These are phyloP conservation scores for Sphinx pinastri DNA, from an alignment of 2,888 invertebrate species.

Conservation along the genomic window DNA sequence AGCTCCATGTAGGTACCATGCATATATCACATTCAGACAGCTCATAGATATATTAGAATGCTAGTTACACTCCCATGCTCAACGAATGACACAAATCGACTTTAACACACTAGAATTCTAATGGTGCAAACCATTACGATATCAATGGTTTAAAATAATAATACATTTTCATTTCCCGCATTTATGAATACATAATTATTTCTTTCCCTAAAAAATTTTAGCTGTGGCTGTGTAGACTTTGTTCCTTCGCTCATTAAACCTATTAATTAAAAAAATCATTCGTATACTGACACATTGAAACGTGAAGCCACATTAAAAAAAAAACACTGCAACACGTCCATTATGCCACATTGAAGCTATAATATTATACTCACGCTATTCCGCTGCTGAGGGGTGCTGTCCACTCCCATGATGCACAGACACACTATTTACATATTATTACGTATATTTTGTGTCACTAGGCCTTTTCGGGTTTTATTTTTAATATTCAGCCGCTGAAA, in stretches of 20 bases:
- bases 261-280: not conserved
- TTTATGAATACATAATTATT: not conserved
- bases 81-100: too few species aligned
- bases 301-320: conserved; percentile 6
- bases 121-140: too few species aligned
- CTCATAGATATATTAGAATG: too few species aligned
- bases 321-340: conserved; percentile 28
- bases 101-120: too few species aligned
- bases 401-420: conserved; percentile 65
- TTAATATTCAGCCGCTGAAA: conserved; percentile 47
- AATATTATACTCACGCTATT: conserved; percentile 54
- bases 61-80: too few species aligned
- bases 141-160: not conserved
- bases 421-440: conserved; percentile 50
- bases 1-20: too few species aligned
- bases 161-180: not conserved
- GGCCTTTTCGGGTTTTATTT: conserved; percentile 39
- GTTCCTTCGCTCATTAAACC: not conserved
- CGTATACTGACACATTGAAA: not conserved
- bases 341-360: conserved; percentile 32
- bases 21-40: too few species aligned
- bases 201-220: not conserved
- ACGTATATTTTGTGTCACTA: conserved; percentile 41
- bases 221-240: not conserved
- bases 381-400: conserved; percentile 63